Evolutionary conservation across 2,113 vertebrate genomes (phyloP).

Genomic region (Archilochus colubris): DNA sequence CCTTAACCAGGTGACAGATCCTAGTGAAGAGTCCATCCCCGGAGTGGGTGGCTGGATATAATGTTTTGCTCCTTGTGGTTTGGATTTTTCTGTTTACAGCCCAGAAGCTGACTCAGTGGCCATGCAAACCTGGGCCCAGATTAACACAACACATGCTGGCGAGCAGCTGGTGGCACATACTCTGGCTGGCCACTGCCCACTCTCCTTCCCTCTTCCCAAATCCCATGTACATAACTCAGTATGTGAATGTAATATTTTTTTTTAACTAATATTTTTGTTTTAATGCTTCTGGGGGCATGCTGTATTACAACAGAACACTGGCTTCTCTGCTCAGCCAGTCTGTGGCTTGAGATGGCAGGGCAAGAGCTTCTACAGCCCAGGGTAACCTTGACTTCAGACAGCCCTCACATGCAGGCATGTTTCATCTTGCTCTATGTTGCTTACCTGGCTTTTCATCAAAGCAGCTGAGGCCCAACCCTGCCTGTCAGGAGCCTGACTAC

Average conservation of each 20-base stretch:
- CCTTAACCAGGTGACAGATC: not conserved
- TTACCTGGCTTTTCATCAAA: not conserved
- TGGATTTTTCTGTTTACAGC: conserved; percentile 28
- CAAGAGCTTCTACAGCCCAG: not conserved
- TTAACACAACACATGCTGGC: not conserved
- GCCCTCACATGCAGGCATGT: not conserved
- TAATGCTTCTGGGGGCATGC: accelerated
- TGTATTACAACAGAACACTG: not conserved
- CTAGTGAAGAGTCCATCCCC: conserved; percentile 6
- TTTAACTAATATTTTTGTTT: not conserved
- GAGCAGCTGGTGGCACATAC: conserved; percentile 37
- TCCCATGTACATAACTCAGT: not conserved
- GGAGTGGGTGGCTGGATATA: not conserved
- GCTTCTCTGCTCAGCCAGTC: conserved; percentile 2
- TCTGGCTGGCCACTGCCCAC: not conserved
- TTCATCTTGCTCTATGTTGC: not conserved
- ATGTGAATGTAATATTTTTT: not conserved
- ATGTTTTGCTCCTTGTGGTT: conserved; percentile 24
- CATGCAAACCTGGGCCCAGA: not conserved
- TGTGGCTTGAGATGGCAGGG: not conserved
- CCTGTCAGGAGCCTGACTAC: not conserved
- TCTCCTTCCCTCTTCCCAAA: not conserved
- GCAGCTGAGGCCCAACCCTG: not conserved
- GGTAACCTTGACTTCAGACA: conserved; percentile 9
- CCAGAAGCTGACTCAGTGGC: conserved; percentile 61